These are phyloP conservation scores for Odontesthes bonariensis DNA, from an alignment of 2,113 vertebrate genomes.

Conservation along the genomic window DNA sequence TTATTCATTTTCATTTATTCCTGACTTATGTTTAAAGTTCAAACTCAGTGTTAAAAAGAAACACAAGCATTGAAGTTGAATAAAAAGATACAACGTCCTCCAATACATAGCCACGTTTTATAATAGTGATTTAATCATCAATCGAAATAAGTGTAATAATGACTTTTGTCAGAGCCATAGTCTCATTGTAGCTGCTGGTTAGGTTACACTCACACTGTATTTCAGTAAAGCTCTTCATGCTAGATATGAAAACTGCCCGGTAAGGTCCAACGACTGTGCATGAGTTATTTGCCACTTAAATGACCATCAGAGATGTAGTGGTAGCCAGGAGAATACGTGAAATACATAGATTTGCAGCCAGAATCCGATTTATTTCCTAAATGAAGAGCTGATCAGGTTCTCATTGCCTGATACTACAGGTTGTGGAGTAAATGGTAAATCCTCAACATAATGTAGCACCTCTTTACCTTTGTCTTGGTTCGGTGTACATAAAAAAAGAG, in stretches of 20 bases:
- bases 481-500: too few relatives aligned
- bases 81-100: background rate
- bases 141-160: too few relatives aligned
- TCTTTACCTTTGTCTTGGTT: too few relatives aligned
- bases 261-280: background rate
- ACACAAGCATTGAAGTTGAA: background rate
- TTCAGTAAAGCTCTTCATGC: background rate
- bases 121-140: background rate
- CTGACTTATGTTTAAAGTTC: background rate
- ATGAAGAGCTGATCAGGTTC: background rate
- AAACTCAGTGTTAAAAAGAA: background rate
- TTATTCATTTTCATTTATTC: background rate
- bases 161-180: too few relatives aligned
- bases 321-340: background rate
- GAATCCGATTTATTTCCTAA: background rate
- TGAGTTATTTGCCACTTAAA: background rate
- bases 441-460: too few relatives aligned
- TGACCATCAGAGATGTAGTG: background rate
- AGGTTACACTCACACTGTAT: background rate
- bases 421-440: background rate
- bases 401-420: background rate
- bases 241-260: conserved; percentile 1
- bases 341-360: background rate
- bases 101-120: background rate
- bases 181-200: background rate